These are phyloP conservation scores for Pogoniulus pusillus DNA, from an alignment of 2,797 vertebrate genomes.

Conservation along the genomic window DNA sequence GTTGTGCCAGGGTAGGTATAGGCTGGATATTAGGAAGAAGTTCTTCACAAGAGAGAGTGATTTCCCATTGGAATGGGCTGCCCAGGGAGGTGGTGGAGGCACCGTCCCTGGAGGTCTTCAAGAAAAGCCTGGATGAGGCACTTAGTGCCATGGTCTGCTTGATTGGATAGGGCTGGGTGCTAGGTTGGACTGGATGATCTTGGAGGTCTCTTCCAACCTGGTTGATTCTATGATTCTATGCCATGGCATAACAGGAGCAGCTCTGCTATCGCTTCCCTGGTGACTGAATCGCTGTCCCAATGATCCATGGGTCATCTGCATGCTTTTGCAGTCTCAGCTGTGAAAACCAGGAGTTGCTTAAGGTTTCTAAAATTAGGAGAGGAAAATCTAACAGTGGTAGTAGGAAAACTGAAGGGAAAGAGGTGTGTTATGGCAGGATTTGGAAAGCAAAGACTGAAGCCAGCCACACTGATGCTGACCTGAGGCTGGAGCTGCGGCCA, in stretches of 20 bases:
- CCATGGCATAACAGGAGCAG: not conserved
- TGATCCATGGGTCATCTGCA: accelerated
- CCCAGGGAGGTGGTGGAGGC: too few species aligned
- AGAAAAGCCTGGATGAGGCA: too few species aligned
- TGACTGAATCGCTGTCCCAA: accelerated
- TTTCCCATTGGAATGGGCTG: too few species aligned
- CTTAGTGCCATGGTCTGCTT: too few species aligned
- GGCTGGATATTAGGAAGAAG: too few species aligned
- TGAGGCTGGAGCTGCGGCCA: not conserved
- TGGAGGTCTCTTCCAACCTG: too few species aligned
- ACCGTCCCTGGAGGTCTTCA: too few species aligned
- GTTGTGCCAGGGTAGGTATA: too few species aligned
- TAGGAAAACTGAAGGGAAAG: not conserved
- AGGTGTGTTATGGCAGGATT: not conserved
- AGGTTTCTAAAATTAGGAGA: not conserved
- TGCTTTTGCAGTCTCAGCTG: not conserved
- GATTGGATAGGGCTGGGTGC: too few species aligned
- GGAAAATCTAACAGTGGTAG: accelerated
- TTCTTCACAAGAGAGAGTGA: too few species aligned
- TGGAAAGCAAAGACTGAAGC: not conserved
- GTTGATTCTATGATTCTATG: too few species aligned
- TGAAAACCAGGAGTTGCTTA: not conserved
- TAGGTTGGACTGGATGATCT: too few species aligned
- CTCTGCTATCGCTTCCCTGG: not conserved
- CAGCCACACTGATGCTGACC: accelerated